Base-by-base conservation (phyloP, 2,888 invertebrate species). In the Apodemia zela region DNA sequence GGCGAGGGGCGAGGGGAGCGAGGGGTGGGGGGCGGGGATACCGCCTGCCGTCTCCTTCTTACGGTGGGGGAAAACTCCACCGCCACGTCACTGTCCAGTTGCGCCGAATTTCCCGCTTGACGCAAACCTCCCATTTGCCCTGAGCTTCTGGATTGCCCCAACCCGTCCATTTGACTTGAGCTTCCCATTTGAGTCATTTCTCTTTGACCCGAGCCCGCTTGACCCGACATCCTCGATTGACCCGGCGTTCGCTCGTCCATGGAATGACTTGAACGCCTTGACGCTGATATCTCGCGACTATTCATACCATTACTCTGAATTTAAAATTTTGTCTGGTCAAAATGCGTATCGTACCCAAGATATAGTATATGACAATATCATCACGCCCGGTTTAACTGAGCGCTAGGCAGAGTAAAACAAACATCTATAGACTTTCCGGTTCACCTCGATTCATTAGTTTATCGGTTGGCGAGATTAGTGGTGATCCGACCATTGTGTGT, bases 41-140 rank as follows among this genome's bases (percentile, higher is more conserved):
- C 29, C 51, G 66, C 35, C 65, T 85, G 83, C 75, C 80, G 80
- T 71, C 85, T 83, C 0, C 87, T 84, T 7, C 89, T 86, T 75
- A 86, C 74, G 0, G 89, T 89, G 21, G 89, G 89, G 1, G 89
- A 75, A 77, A 85, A 89, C 71, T 67, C 63, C 63, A 15, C 49
- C 6, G 58, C 45, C 17, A 59, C 63, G 33, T 63, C 33, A 64
- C 65, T 70, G 62, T 68, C 66, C 58, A 61, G 61, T 51, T 68
- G 57, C 67, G 68, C 33, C 33, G 21, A 10, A 54, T 21, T 47
- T 29, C 45, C 25, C 35, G 13, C 49, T 54, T 17, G 17, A 18
- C 6, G 21, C 18, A 51, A 51, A 5, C 51, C 54, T 29, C 25
- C 54, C 15, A 15, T 54, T 25, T 25, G 25, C 2, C 25, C 15